Percentiles rank a stretch among this genome's conserved stretches.
Conservation (phyloP, 2,888 invertebrate genomes). For the Melipona beecheii region DNA sequence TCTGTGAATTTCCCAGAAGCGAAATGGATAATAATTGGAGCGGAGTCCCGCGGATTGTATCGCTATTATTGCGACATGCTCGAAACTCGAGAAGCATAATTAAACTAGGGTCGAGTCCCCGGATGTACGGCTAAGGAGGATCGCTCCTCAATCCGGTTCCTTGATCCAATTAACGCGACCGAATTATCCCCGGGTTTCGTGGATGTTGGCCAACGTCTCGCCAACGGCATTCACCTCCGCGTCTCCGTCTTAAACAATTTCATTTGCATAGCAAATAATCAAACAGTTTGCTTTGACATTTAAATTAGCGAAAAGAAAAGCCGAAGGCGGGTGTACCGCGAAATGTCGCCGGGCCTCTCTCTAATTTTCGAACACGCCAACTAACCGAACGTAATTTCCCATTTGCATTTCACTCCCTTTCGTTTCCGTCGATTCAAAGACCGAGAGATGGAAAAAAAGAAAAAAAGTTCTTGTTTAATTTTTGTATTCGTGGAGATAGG, state of each 20-base stretch:
- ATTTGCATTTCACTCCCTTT: constrained; percentile 64
- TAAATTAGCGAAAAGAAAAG: constrained; percentile 76
- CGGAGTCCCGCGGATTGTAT: constrained; percentile 64
- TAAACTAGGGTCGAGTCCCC: constrained; percentile 76
- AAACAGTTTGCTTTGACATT: constrained; percentile 84
- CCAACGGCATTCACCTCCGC: constrained; percentile 60
- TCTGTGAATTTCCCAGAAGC: not conserved
- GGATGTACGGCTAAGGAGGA: constrained; percentile 72
- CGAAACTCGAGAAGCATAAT: constrained; percentile 79
- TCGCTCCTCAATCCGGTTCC: constrained; percentile 81
- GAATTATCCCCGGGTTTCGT: constrained; percentile 78
- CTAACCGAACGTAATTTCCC: constrained; percentile 74
- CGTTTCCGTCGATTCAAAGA: not conserved
- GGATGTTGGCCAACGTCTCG: constrained; percentile 60
- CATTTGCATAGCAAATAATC: constrained; percentile 84
- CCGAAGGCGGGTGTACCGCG: constrained; percentile 41
- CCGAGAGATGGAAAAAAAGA: no score
- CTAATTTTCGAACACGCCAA: constrained; percentile 77
- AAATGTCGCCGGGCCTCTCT: constrained; percentile 65
- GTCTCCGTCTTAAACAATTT: constrained; percentile 80
- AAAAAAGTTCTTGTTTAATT: no score
- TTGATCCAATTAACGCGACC: constrained; percentile 83
- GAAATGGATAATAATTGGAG: constrained; percentile 41
- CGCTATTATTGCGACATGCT: constrained; percentile 78
- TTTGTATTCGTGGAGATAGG: no score